Evolutionary conservation across 2,113 vertebrate genomes (phyloP).

Genomic region (Malurus elegans): DNA sequence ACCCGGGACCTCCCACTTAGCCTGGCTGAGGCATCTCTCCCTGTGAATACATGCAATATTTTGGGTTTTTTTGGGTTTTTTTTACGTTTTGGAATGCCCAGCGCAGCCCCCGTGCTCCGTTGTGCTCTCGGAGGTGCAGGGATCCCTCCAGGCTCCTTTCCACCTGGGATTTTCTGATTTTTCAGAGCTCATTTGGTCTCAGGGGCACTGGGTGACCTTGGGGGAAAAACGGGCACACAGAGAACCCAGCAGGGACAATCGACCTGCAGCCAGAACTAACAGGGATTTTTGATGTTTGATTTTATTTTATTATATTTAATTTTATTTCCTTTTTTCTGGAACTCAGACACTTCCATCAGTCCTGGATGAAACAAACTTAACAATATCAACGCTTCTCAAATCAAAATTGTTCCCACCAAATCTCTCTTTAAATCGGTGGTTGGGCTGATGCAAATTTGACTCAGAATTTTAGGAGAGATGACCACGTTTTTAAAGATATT

Average conservation of each 20-base stretch:
- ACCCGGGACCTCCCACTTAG: background rate
- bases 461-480: background rate
- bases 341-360: background rate
- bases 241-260: background rate
- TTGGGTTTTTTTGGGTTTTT: background rate
- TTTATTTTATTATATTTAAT: no score
- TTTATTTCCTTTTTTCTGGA: background rate
- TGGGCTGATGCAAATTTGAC: background rate
- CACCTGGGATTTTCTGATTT: fast-evolving
- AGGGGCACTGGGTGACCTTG: background rate
- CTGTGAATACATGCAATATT: fast-evolving
- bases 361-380: background rate
- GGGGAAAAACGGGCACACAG: background rate
- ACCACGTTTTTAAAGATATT: no score
- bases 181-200: background rate
- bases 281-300: background rate
- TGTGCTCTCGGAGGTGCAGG: fast-evolving
- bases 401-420: background rate
- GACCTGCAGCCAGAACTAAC: fast-evolving
- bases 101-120: fast-evolving
- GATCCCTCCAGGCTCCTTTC: background rate
- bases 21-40: background rate
- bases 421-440: fast-evolving
- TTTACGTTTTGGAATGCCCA: fast-evolving
- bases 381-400: background rate